phyloP scores from a whole-genome alignment of 2,888 invertebrate species.

The Oxyteleia sp. region DNA sequence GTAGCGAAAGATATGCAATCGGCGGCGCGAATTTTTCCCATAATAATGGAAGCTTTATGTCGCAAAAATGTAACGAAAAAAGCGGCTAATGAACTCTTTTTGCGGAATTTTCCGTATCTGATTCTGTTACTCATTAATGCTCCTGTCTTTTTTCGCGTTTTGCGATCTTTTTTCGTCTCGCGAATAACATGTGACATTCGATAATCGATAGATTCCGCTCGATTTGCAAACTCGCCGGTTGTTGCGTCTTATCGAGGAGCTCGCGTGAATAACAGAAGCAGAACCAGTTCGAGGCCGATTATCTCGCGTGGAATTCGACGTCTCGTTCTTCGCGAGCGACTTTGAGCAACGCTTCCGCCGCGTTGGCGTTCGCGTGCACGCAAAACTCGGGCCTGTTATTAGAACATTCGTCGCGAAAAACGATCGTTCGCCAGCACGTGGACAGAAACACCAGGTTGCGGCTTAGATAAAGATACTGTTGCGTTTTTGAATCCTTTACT shows the following conservation, averaged over 20 bases:
- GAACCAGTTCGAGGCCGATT: slow-evolving; percentile 72
- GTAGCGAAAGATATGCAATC: slow-evolving; percentile 60
- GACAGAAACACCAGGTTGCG: slow-evolving; percentile 56
- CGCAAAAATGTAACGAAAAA: slow-evolving; percentile 39
- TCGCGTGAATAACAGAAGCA: slow-evolving; percentile 74
- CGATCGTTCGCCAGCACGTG: slow-evolving; percentile 51
- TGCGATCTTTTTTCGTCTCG: slow-evolving; percentile 43
- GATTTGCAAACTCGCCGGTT: slow-evolving; percentile 70
- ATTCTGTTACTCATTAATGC: slow-evolving; percentile 67
- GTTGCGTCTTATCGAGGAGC: slow-evolving; percentile 66
- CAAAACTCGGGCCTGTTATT: slow-evolving; percentile 59
- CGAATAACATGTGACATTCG: slow-evolving; percentile 64
- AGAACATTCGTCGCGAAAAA: slow-evolving; percentile 47
- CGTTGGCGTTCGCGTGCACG: slow-evolving; percentile 65
- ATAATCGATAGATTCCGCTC: slow-evolving; percentile 73
- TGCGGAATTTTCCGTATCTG: slow-evolving; percentile 62
- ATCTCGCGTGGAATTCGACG: slow-evolving; percentile 70
- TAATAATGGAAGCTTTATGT: slow-evolving; percentile 67
- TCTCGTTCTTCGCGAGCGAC: slow-evolving; percentile 69
- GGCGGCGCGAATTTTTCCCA: slow-evolving; percentile 51
- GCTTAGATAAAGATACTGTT: no score
- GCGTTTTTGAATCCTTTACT: no score
- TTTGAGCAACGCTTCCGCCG: slow-evolving; percentile 71
- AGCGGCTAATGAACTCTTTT: slow-evolving; percentile 64
- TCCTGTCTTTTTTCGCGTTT: slow-evolving; percentile 43